phyloP scores from a whole-genome alignment of 2,797 vertebrate genomes.

The Danionella dracula region DNA sequence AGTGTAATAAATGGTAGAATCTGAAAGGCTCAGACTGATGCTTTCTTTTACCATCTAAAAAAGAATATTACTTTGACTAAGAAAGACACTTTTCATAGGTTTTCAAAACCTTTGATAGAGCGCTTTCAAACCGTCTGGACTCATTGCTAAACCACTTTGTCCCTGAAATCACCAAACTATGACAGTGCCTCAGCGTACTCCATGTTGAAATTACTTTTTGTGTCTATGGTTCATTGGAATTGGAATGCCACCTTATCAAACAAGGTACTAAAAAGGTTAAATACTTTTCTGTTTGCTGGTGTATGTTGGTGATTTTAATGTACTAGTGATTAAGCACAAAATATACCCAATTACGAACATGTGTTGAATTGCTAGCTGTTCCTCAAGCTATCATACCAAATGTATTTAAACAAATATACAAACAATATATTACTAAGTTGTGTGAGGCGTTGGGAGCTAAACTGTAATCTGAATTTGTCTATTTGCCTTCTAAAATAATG shows the following conservation, averaged over 20 bases:
- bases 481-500: too few species aligned
- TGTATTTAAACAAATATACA: too few species aligned
- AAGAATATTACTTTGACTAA: slow-evolving; percentile 49
- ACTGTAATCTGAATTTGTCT: too few species aligned
- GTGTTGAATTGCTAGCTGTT: too few species aligned
- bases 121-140: slow-evolving; percentile 22
- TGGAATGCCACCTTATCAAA: slow-evolving; percentile 45
- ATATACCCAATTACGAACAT: too few species aligned
- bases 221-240: slow-evolving; percentile 46
- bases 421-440: too few species aligned
- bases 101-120: slow-evolving; percentile 26
- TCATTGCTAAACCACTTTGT: slow-evolving; percentile 33
- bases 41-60: slow-evolving; percentile 43
- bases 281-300: neutral
- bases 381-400: too few species aligned
- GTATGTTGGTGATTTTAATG: neutral
- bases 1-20: slow-evolving; percentile 99
- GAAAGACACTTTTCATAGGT: slow-evolving; percentile 38
- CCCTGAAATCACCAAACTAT: slow-evolving; percentile 39
- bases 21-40: slow-evolving; percentile 81
- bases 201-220: slow-evolving; percentile 49
- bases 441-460: too few species aligned
- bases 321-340: too few species aligned
- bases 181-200: slow-evolving; percentile 38
- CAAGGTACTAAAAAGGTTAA: neutral